Percentiles rank a stretch among this genome's conserved stretches.
phyloP scores from a whole-genome alignment of 2,113 vertebrate species.

The Lasiurus cinereus region DNA sequence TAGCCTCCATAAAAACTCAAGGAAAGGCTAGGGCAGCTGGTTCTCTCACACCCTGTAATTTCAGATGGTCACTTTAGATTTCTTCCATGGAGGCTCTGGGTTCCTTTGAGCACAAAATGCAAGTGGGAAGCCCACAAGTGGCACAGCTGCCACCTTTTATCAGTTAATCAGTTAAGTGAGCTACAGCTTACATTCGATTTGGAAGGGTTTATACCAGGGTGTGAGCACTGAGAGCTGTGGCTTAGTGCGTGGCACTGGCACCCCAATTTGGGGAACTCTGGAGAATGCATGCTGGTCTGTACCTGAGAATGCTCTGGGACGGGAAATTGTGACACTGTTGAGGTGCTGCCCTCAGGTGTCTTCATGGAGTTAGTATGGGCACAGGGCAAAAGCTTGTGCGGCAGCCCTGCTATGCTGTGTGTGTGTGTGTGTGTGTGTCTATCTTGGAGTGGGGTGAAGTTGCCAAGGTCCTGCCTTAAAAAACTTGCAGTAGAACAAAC shows the following conservation, averaged over 20 bases:
- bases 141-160: neutral
- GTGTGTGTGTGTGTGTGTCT: neutral
- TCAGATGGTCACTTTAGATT: neutral
- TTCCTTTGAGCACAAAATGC: neutral
- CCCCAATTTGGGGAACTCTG: neutral
- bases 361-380: neutral
- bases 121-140: neutral
- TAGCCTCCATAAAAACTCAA: neutral
- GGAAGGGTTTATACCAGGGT: neutral
- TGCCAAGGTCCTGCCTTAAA: neutral
- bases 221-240: neutral
- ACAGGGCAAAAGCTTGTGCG: neutral
- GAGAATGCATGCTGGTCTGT: neutral
- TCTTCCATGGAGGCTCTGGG: neutral
- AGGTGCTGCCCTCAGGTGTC: neutral
- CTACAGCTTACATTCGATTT: neutral
- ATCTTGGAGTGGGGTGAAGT: neutral
- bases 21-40: neutral
- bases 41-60: too few species aligned
- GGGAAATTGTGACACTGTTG: neutral
- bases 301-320: fast-evolving
- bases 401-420: neutral
- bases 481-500: neutral
- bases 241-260: fast-evolving
- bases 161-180: neutral